These are phyloP conservation scores for Ctenopoma kingsleyae DNA, from an alignment of 2,797 vertebrate species.

Conservation along the genomic window DNA sequence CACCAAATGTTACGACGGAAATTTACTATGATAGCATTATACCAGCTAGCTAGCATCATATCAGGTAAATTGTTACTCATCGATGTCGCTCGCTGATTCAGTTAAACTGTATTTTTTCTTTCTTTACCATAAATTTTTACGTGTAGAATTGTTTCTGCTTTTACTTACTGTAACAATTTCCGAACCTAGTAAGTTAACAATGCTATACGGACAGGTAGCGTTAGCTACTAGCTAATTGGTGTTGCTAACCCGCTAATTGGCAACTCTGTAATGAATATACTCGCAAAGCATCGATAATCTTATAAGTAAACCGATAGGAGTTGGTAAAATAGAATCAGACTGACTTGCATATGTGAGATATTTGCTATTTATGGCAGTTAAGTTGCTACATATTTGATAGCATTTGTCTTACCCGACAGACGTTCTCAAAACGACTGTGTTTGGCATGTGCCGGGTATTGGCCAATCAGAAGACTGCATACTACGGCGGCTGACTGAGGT, in stretches of 20 bases:
- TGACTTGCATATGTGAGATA: rapidly evolving
- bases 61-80: not conserved
- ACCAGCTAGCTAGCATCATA: not conserved
- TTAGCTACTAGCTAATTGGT: constrained; percentile 37
- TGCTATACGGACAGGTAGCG: not conserved
- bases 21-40: constrained; percentile 18
- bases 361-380: not conserved
- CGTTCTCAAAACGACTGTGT: constrained; percentile 42
- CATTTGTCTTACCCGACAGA: constrained; percentile 57
- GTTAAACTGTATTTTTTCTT: not conserved
- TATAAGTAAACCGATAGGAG: rapidly evolving
- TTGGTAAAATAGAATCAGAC: rapidly evolving
- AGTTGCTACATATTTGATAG: not conserved
- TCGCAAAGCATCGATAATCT: rapidly evolving
- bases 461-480: constrained; percentile 62
- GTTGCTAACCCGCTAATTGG: constrained; percentile 28
- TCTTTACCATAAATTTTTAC: rapidly evolving
- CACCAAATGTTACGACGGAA: not conserved
- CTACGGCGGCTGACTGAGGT: constrained; percentile 60
- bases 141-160: not conserved
- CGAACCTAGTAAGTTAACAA: not conserved
- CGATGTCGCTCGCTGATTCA: rapidly evolving
- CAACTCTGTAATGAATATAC: not conserved
- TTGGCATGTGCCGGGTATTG: not conserved
- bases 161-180: not conserved